Base-by-base conservation (phyloP, 2,888 invertebrate species). In the Druceiella hillmani region DNA sequence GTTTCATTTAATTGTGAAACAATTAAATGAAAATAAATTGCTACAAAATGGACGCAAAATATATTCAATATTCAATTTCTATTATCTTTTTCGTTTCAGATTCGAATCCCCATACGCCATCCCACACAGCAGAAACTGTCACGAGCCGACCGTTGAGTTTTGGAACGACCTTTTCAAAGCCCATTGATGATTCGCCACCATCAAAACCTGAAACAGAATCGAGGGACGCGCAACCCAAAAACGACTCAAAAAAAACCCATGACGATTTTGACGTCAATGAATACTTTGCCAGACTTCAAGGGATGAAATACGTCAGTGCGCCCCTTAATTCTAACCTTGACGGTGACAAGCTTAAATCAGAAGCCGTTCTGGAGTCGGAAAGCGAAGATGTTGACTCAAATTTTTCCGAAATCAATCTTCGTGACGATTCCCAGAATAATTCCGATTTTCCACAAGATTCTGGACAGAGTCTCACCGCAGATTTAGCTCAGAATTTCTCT, bases 401-500 rank as follows among this genome's bases (percentile, higher is more conserved):
- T 41, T 46, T 70, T 2, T 68, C 69, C 48, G 67, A 68, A 44
- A 64, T 70, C 1, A 66, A 64, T 33, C 40, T 67, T 0, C 64
- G 67, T 11, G 67, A 67, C 13, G 56, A 60, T 0, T 61, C 61
- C 2, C 55, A 50, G 35, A n/a, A n/a, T n/a, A n/a, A n/a, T n/a
- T 31, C 41, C 0, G 31, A 36, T 1, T 15, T 17, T 1, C 10
- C 7, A 2, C 51, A 51, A 2, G 55, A 57, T 5, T 44, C 52
- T 0, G 63, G 60, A 31, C 64, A 68, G 4, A 66, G 71, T 48
- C 27, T 71, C 2, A 67, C 70, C 0, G 61, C 71, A 0, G 71
- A 71, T 51, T 65, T 72, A n/a, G 71, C 71, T 0, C 70, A 71
- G 53, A 72, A 72, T 38, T 67, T 72, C 28, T 76, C 78, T 0